phyloP scores from a whole-genome alignment of 2,888 invertebrate genomes.

The Dolichopus griseipennis region DNA sequence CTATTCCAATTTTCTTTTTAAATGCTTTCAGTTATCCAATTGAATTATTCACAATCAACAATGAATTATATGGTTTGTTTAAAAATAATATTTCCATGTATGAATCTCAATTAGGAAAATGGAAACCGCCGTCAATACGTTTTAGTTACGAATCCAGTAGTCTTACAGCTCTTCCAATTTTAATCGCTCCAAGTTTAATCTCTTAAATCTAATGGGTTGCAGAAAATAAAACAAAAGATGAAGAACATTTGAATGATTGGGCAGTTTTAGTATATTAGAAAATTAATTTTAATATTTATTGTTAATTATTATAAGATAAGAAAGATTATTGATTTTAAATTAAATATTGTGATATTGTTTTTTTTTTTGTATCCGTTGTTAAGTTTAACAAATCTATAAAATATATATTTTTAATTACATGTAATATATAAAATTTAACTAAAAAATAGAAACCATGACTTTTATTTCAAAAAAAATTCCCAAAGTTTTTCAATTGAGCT shows the following conservation, averaged over 20 bases:
- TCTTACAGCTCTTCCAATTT: background rate
- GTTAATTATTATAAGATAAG: background rate
- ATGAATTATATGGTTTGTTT: background rate
- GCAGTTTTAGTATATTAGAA: too few relatives aligned
- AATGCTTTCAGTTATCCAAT: constrained; percentile 13
- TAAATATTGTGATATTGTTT: background rate
- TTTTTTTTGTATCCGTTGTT: background rate
- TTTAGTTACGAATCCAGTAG: background rate
- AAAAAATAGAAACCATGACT: too few relatives aligned
- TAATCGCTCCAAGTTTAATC: background rate
- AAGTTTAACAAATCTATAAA: background rate
- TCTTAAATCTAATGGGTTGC: background rate
- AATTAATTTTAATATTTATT: too few relatives aligned
- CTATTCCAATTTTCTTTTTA: background rate
- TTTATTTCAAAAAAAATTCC: too few relatives aligned
- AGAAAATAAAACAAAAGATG: background rate
- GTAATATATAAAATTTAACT: too few relatives aligned
- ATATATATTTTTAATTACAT: too few relatives aligned
- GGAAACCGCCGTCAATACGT: background rate
- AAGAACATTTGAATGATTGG: background rate
- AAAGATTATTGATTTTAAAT: background rate
- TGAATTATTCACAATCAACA: background rate
- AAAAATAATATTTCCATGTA: background rate
- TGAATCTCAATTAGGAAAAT: background rate
- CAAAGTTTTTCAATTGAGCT: too few relatives aligned